Base-by-base conservation (phyloP, 64 coral and sea anemone species). In the Montipora foliosa region DNA sequence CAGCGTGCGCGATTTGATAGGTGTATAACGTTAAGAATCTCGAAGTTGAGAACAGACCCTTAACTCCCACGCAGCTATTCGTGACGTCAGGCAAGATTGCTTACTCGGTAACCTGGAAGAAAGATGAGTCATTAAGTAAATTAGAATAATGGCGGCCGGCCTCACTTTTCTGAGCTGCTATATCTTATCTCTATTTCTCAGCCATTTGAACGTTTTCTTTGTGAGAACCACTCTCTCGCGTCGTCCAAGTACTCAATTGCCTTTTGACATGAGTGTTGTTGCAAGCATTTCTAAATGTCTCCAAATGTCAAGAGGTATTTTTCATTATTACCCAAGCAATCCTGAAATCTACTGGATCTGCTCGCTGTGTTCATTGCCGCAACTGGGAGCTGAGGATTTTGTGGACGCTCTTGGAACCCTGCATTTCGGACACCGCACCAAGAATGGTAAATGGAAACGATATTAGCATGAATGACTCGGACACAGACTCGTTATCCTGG, bases 311-410 rank as follows among this genome's bases (percentile, higher is more conserved):
- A 45, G 37, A 13, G 20, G 19, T 44, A 69, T 67, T 29, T 29
- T 29, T 29, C 25, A 1, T 29, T 29, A 0, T 29, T 29, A 29
- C 49, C 47, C 77, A 58, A 49, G 67, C 1, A 76, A 77, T 73
- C 87, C 73, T 89, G 55, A 53, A 73, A 89, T 89, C 51, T 49
- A 89, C 47, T 89, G 87, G 73, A 83, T 44, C 80, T 83, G 80
- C 61, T 83, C 80, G 61, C 80, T 83, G 47, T 64, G 13, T 83
- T 83, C 80, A 58, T 83, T 83, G 57, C 55, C 80, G 15, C 57
- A 83, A 83, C 80, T 83, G 80, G 80, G 61, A 83, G 80, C 80
- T 83, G 80, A 60, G 53, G 80, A 83, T 0, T 83, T 83, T 53
- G n/a, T n/a, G n/a, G n/a, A n/a, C n/a, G n/a, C n/a, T n/a, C n/a